Conservation (phyloP, 2,113 vertebrate genomes). For the Passer domesticus region DNA sequence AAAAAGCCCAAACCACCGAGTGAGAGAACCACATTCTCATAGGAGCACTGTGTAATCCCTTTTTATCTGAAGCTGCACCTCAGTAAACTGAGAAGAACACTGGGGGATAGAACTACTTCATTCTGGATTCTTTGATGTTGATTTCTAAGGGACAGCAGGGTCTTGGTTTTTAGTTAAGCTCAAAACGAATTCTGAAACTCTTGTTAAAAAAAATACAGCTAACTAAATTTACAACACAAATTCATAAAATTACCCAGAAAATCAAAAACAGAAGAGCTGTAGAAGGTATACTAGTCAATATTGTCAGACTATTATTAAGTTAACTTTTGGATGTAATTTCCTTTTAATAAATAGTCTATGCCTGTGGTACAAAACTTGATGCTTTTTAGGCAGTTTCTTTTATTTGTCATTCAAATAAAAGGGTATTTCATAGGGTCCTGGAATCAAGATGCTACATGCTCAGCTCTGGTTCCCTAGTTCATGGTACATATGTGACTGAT, state of each 20-base stretch:
- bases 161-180: background rate
- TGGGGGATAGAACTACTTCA: background rate
- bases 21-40: background rate
- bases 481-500: accelerated
- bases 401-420: background rate
- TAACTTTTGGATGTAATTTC: background rate
- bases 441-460: background rate
- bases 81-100: background rate
- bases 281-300: background rate
- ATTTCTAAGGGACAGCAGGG: background rate
- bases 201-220: background rate
- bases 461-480: background rate
- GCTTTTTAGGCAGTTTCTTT: background rate
- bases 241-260: background rate
- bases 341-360: background rate
- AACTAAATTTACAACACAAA: background rate
- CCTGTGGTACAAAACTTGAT: accelerated
- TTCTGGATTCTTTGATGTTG: background rate
- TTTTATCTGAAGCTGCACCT: background rate
- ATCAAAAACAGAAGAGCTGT: background rate
- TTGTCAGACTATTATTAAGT: background rate
- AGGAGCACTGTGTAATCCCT: background rate
- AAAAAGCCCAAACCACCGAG: background rate
- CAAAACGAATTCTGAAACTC: background rate
- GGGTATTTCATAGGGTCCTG: background rate